These are phyloP conservation scores for Syritta pipiens DNA, from an alignment of 2,888 invertebrate genomes.

Conservation along the genomic window DNA sequence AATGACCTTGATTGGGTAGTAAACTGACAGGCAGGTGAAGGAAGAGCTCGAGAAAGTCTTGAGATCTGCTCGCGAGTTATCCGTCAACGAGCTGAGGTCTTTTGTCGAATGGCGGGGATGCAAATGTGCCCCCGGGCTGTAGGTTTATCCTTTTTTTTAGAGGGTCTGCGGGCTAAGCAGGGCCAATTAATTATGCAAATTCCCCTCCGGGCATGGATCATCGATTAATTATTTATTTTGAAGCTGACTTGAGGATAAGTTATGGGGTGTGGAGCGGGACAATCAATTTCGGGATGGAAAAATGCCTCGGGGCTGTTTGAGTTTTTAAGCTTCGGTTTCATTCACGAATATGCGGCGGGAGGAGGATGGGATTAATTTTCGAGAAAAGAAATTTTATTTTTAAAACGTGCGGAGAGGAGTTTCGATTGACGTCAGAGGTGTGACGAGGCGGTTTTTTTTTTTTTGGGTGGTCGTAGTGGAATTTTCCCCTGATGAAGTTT, in stretches of 20 bases:
- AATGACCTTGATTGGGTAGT: slow-evolving; percentile 38
- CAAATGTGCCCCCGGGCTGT: no score
- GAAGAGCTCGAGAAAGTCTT: no score
- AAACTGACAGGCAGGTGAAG: slow-evolving; percentile 1
- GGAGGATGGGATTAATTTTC: not conserved
- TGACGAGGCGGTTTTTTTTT: no score
- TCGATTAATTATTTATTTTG: not conserved
- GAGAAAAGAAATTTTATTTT: not conserved
- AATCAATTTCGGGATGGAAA: not conserved
- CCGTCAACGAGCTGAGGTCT: no score
- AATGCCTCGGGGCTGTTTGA: slow-evolving; percentile 7
- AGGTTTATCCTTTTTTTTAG: not conserved
- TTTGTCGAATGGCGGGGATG: no score
- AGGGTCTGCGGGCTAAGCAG: not conserved
- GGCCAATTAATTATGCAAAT: slow-evolving; percentile 15
- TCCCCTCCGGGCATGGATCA: not conserved
- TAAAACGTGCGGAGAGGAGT: no score
- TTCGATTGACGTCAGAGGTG: no score
- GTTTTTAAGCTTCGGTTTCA: slow-evolving; percentile 2
- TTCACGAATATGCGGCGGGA: not conserved
- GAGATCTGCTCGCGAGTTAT: no score
- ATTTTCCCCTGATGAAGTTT: no score
- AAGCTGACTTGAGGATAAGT: not conserved
- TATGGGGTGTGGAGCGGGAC: not conserved
- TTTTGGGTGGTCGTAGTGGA: no score